A percentile compares a stretch with the other conserved stretches of the same genome.
phyloP scores from a whole-genome alignment of 30 jellyfish, hydroid and myxozoan genomes.

The Turritopsis dohrnii region DNA sequence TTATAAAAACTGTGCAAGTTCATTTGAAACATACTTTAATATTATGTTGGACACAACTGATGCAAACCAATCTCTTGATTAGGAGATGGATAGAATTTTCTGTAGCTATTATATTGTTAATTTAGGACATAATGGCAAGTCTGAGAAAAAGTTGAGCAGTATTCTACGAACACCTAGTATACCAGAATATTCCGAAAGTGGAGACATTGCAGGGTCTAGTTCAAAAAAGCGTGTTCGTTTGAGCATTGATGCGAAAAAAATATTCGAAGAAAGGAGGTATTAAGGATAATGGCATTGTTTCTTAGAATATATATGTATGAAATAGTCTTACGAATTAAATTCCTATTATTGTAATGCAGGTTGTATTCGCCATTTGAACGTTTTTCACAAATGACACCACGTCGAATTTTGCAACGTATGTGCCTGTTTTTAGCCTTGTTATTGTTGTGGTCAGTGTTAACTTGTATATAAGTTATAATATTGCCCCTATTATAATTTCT shows the following conservation, averaged over 20 bases:
- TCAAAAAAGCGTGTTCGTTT: background rate
- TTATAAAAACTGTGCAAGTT: too few relatives aligned
- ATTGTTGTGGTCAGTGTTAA: background rate
- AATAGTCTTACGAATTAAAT: too few relatives aligned
- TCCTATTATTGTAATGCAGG: too few relatives aligned
- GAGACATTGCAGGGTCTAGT: background rate
- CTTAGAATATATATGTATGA: too few relatives aligned
- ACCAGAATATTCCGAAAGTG: background rate
- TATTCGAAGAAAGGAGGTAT: background rate
- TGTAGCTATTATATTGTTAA: too few relatives aligned
- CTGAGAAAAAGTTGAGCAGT: background rate
- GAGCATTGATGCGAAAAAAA: background rate
- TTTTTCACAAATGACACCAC: conserved; percentile 15
- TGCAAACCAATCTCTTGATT: background rate
- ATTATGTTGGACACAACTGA: too few relatives aligned
- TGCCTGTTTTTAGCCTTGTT: background rate
- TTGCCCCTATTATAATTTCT: background rate
- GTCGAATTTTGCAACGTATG: background rate
- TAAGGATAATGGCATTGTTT: background rate
- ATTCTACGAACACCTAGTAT: conserved; percentile 7
- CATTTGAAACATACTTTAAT: too few relatives aligned
- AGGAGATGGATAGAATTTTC: background rate
- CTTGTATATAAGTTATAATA: too few relatives aligned
- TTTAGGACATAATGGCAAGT: background rate
- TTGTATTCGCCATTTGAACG: conserved; percentile 8